Base-by-base conservation (phyloP, 2,797 vertebrate species). In the Pangasius mekongensis region DNA sequence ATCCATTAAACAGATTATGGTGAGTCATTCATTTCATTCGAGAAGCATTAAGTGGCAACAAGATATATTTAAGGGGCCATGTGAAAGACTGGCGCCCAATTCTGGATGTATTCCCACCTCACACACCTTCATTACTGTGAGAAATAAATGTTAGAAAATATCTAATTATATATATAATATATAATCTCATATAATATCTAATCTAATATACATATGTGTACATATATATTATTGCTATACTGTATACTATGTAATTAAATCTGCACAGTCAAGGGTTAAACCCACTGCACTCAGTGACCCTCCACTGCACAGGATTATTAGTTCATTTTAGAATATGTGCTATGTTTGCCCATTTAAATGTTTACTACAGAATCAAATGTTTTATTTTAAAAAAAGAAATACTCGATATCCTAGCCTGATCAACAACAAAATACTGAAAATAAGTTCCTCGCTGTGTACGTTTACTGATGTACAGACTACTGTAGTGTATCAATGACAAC, bases 251-350 rank as follows among this genome's bases (percentile, higher is more conserved):
- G 14, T 54, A 33, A 20, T 33, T 30, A 56, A 56, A 10, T 58
- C 16, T 52, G 54, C 5, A 86, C 66, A 77, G 18, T 39, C 5
- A 83, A 73, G 85, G 71, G 77, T 89, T 76, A 89, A 86, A 20
- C 13, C 3, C 6, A 76, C 24, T 89, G 81, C 30, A 89, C 85
- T 78, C 88, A 84, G 22, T 87, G 81, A 89, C 88, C 85, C 84
- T 58, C 2, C 9, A 14, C 14, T 49, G 36, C 8, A 69, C 33
- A 22, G 4, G 14, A 67, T n/a, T 67, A 2, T n/a, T 22, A 5
- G 20, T 36, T 43, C 0, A 66, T 67, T 88, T 76, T 11, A 54
- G 18, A 52, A 11, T 39, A 18, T 27, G 49, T 33, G 58, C 27
- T 36, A 56, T 3, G 54, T 5, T 30, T 66, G 20, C 43, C 3